Evolutionary conservation across 1,140 invertebrate species (phyloP).

Genomic region (Cydia fagiglandana): DNA sequence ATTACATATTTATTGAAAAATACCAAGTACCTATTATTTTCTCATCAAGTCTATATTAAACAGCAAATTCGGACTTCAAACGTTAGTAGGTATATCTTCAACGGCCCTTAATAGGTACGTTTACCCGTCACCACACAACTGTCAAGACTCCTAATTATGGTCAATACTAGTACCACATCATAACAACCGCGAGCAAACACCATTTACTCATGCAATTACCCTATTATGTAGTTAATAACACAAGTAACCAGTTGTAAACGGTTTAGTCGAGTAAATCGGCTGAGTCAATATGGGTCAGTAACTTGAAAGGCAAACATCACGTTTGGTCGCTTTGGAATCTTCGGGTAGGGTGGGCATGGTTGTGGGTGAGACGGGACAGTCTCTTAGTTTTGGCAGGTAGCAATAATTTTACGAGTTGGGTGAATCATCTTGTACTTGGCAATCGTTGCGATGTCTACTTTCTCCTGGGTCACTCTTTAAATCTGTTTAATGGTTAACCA

Average conservation of each 20-base stretch:
- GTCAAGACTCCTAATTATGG: constrained; percentile 28
- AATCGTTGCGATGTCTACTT: too few species aligned
- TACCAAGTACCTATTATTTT: too few species aligned
- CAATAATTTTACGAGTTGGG: too few species aligned
- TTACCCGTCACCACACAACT: neutral
- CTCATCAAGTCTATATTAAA: too few species aligned
- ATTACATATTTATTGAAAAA: too few species aligned
- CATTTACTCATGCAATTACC: constrained; percentile 1
- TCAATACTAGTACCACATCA: constrained; percentile 10
- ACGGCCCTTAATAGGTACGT: neutral
- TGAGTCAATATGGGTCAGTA: constrained; percentile 41
- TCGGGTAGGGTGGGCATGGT: constrained; percentile 40
- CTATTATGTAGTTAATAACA: constrained; percentile 32
- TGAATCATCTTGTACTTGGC: too few species aligned
- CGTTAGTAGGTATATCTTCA: neutral
- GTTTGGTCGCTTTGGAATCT: constrained; percentile 35
- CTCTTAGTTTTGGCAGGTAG: neutral
- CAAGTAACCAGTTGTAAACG: constrained; percentile 16
- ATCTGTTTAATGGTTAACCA: too few species aligned
- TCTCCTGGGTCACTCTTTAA: too few species aligned
- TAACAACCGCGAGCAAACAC: constrained; percentile 19
- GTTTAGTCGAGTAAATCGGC: constrained; percentile 25
- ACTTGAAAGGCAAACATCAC: constrained; percentile 36
- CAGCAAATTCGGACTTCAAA: too few species aligned
- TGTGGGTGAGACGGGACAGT: neutral